Conservation (phyloP, 1,140 invertebrate species). For the Copidosoma floridanum region DNA sequence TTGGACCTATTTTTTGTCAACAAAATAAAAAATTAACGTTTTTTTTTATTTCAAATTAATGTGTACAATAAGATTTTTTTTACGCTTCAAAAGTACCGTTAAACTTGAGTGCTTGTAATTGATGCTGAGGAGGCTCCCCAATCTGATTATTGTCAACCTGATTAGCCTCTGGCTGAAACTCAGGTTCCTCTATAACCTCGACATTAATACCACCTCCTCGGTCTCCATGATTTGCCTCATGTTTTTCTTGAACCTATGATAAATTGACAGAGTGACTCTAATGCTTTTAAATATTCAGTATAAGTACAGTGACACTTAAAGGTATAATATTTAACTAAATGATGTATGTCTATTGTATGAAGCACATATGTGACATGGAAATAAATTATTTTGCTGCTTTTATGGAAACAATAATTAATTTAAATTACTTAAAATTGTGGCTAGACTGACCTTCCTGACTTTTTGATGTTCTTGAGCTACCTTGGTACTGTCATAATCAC, state of each 20-base stretch:
- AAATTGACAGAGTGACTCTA: too few species aligned
- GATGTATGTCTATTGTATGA: conserved; percentile 11
- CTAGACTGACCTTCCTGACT: conserved; percentile 37
- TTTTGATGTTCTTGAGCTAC: conserved; percentile 45
- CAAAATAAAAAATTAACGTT: background rate
- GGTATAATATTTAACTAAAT: conserved; percentile 12
- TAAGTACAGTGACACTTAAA: too few species aligned
- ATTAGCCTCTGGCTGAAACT: conserved; percentile 52
- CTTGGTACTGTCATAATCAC: conserved; percentile 42
- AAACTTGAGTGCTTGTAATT: conserved; percentile 43
- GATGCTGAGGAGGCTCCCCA: conserved; percentile 50
- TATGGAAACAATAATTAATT: too few species aligned
- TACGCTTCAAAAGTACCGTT: conserved; percentile 39
- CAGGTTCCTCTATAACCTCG: conserved; percentile 49
- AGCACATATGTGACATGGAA: too few species aligned
- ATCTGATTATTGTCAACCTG: conserved; percentile 53
- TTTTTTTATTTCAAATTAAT: background rate
- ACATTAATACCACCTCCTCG: conserved; percentile 19
- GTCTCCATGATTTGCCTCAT: too few species aligned
- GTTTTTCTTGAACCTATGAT: conserved; percentile 25
- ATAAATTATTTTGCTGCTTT: too few species aligned
- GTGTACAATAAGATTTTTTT: background rate
- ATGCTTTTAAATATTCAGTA: too few species aligned
- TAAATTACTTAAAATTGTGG: too few species aligned
- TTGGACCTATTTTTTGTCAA: conserved; percentile 61